Conservation (phyloP, 2,888 invertebrate genomes). For the Tetrapedia diversipes region DNA sequence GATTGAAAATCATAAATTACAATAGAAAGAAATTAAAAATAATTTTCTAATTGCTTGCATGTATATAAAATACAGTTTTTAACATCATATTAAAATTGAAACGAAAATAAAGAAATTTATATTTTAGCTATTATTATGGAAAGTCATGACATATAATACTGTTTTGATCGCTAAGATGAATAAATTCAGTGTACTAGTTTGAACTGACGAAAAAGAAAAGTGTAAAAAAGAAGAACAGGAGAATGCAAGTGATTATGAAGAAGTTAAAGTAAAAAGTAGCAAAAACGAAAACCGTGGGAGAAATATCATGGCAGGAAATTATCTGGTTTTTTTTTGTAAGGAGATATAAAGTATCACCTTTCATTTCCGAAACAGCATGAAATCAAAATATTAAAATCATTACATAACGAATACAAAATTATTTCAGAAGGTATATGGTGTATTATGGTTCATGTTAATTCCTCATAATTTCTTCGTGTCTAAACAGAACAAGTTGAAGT, state of each 20-base stretch:
- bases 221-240: no score
- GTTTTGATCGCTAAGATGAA: no score
- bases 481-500: neutral
- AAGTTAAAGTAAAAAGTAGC: no score
- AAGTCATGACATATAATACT: neutral
- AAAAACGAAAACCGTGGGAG: no score
- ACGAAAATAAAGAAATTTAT: neutral
- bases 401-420: neutral
- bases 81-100: neutral
- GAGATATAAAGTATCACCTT: no score
- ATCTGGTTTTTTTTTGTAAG: neutral
- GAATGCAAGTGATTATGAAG: no score
- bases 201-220: no score
- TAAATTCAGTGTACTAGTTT: no score
- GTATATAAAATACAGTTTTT: neutral
- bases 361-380: no score
- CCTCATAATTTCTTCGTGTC: neutral
- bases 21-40: neutral
- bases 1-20: neutral
- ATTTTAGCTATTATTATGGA: constrained; percentile 9
- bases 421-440: neutral
- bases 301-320: neutral
- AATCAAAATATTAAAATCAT: neutral
- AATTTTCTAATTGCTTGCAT: constrained; percentile 10
- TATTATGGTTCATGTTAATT: neutral